Evolutionary conservation across 2,888 invertebrate species (phyloP), one percentile per base, ranked within the genome.

Genomic region (Ophion costatus): DNA sequence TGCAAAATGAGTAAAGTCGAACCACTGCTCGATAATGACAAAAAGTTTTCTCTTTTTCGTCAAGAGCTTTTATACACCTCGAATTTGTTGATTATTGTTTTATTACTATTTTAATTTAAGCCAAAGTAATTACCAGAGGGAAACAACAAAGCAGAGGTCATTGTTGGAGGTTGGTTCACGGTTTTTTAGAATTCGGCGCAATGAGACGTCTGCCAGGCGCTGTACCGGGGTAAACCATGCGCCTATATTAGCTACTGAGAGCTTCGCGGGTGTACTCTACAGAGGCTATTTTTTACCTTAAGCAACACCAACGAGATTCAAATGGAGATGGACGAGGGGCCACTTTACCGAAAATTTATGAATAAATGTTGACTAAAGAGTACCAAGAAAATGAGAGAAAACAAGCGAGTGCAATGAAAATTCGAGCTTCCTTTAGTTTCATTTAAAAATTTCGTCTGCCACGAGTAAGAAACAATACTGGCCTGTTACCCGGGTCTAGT

Each of bases 261-360:
- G 66, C 69, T 73, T 70, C 71, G 67, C 45, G 57, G 20, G 57
- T 87, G 88, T 90, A 88, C 91, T 90, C 88, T 90, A 90, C 86
- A 87, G 88, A 82, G 87, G 87, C 90, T 87, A 90, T 90, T 91
- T 90, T 91, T 91, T 89, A 91, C 89, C 88, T 89, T 89, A 89
- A 90, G 4, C 4, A 59, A 88, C 84, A 88, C 88, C 89, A 89
- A 91, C 87, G 88, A 89, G 89, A 90, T 91, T 91, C 89, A 90
- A 91, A 91, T 91, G 90, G 89, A 91, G 91, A 91, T 89, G 84
- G 87, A 91, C 89, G 91, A 89, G 85, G 80, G 86, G 82, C 88
- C 86, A 88, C 85, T 90, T 88, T 81, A 82, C 38, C 57, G 38
- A 83, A 78, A 69, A 70, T 71, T 33, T 59, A 24, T 67, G 59